Evolutionary conservation across 2,888 invertebrate species (phyloP).

Genomic region (Sicus ferrugineus): DNA sequence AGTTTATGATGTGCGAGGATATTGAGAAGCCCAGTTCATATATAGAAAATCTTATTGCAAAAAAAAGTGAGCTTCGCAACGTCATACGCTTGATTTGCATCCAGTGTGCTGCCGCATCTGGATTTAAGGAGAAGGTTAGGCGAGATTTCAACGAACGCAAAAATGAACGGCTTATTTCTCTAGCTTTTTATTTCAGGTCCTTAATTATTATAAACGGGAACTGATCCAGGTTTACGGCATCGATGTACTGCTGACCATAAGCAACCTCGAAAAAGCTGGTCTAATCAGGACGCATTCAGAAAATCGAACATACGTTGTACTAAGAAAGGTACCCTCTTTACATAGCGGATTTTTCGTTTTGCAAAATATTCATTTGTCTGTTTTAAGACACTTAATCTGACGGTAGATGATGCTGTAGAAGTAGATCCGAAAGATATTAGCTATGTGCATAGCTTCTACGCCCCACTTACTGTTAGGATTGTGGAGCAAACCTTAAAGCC

Average conservation of each 20-base stretch:
- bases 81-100: conserved; percentile 90
- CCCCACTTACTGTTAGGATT: conserved; percentile 88
- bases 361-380: not conserved
- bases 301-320: conserved; percentile 75
- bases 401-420: conserved; percentile 88
- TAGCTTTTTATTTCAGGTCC: conserved; percentile 62
- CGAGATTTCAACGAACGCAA: conserved; percentile 30
- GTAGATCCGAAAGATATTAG: conserved; percentile 85
- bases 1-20: conserved; percentile 89
- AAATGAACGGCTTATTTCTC: not conserved
- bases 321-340: conserved; percentile 71
- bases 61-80: conserved; percentile 80
- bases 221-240: conserved; percentile 87
- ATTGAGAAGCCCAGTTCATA: conserved; percentile 87
- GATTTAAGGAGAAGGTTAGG: conserved; percentile 84
- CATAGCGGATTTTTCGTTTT: not conserved
- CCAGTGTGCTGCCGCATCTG: conserved; percentile 91
- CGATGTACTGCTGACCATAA: conserved; percentile 80
- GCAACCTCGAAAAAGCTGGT: conserved; percentile 87
- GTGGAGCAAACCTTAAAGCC: conserved; percentile 81
- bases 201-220: conserved; percentile 77
- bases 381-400: conserved; percentile 83
- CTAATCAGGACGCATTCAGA: conserved; percentile 79
- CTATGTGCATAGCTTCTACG: conserved; percentile 92
- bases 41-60: conserved; percentile 92